These are phyloP conservation scores for Muntiacus muntjak DNA, from an alignment of 2,113 vertebrate genomes.

Conservation along the genomic window DNA sequence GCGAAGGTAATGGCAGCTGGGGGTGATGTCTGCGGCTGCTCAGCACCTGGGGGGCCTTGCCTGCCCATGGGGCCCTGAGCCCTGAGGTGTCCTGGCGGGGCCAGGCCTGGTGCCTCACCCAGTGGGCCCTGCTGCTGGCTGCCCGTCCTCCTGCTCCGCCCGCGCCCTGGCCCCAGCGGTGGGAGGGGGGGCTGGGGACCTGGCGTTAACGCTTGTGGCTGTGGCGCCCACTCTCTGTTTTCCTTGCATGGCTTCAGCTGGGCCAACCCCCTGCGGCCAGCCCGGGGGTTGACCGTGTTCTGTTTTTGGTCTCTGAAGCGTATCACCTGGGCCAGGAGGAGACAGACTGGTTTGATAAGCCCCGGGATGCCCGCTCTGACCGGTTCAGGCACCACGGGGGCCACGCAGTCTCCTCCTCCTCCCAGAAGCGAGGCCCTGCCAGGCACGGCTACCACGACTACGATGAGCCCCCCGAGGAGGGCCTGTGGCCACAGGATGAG, in stretches of 20 bases:
- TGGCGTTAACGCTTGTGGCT: slow-evolving; percentile 72
- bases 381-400: slow-evolving; percentile 93
- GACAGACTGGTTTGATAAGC: slow-evolving; percentile 99
- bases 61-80: slow-evolving; percentile 79
- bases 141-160: slow-evolving; percentile 31
- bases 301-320: slow-evolving; percentile 96
- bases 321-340: slow-evolving; percentile 99
- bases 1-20: slow-evolving; percentile 95
- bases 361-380: slow-evolving; percentile 93
- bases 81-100: slow-evolving; percentile 76
- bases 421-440: slow-evolving; percentile 90
- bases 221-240: slow-evolving; percentile 74
- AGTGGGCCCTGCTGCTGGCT: slow-evolving; percentile 43
- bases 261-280: slow-evolving; percentile 72
- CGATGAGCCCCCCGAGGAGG: slow-evolving; percentile 94
- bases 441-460: slow-evolving; percentile 97
- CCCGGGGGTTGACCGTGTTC: slow-evolving; percentile 82
- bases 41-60: slow-evolving; percentile 73
- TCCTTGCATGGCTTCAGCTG: slow-evolving; percentile 89
- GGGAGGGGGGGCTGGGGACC: slow-evolving; percentile 58
- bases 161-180: slow-evolving; percentile 57
- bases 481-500: slow-evolving; percentile 89
- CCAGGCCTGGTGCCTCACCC: slow-evolving; percentile 70
- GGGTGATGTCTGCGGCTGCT: slow-evolving; percentile 84
- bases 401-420: slow-evolving; percentile 85